Evolutionary conservation across 2,888 invertebrate species (phyloP), one percentile per base, ranked within the genome.

Genomic region (Drepana falcataria): DNA sequence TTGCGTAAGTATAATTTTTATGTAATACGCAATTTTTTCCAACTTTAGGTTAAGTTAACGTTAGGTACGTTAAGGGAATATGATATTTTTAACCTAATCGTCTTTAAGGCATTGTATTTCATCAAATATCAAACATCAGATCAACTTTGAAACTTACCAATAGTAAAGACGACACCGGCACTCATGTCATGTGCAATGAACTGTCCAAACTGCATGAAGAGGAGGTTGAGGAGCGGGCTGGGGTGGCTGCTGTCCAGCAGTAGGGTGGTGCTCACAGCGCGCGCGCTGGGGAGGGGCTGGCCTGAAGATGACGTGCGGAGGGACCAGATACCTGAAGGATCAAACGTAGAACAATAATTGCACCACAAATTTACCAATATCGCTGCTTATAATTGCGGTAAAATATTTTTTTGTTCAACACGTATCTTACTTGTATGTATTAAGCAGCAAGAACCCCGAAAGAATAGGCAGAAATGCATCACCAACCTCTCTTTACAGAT

Each of bases 191-290:
- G 95, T 0, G 95, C 93, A 6, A 96, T 77, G 68, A 96, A 95
- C 75, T 96, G 96, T 0, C 95, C 95, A 82, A 95, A 96, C 78
- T 96, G 95, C 94, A 95, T 95, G 55, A 95, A 85, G 71, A 96
- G 87, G 49, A 95, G 80, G 53, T 95, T 95, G 68, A 92, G 92
- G 0, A 92, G 91, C 0, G 77, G 65, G 76, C 95, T 95, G 9
- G 93, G 93, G 49, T 91, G 87, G 72, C 93, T 92, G 1, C 85
- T 85, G 60, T 94, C 93, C 0, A 87, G 74, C 47, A 96, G 90
- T 0, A 96, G 72, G 0, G 81, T 77, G 3, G 92, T 86, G 55
- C 96, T 96, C 48, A 96, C 93, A 5, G 90, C 75, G 47, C 97
- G 91, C 0, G 96, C 92, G 57, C 94, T 93, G 1, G 94, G 91